Evolutionary conservation across 2,888 invertebrate species (phyloP).

Genomic region (Drosophila putrida): DNA sequence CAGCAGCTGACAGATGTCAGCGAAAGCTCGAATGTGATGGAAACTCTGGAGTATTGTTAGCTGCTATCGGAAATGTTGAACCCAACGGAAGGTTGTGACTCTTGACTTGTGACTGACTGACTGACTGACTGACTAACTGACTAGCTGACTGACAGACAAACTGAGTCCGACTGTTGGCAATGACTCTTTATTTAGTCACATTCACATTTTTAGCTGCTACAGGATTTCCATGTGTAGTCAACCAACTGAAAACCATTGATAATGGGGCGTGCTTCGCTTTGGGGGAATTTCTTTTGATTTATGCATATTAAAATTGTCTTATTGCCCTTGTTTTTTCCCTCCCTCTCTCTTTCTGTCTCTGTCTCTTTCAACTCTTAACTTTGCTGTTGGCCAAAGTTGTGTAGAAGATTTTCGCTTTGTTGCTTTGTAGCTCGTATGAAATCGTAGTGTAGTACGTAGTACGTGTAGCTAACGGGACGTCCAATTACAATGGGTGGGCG

Average conservation of each 20-base stretch:
- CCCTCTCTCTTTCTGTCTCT: background rate
- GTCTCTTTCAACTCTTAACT: constrained; percentile 11
- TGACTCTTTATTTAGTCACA: constrained; percentile 5
- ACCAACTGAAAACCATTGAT: constrained; percentile 28
- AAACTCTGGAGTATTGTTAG: constrained; percentile 47
- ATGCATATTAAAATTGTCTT: constrained; percentile 75
- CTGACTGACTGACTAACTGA: constrained; percentile 21
- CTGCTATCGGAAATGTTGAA: constrained; percentile 37
- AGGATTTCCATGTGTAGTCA: constrained; percentile 18
- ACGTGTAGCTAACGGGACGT: constrained; percentile 42
- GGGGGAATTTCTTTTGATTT: constrained; percentile 56
- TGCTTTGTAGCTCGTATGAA: constrained; percentile 26
- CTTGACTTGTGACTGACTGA: constrained; percentile 20
- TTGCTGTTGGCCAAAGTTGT: constrained; percentile 43
- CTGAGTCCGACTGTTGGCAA: constrained; percentile 4
- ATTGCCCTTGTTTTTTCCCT: constrained; percentile 33
- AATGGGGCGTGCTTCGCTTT: constrained; percentile 10
- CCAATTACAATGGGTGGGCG: constrained; percentile 66
- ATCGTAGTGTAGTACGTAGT: constrained; percentile 7
- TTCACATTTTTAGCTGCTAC: background rate
- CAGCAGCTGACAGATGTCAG: constrained; percentile 25
- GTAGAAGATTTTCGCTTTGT: constrained; percentile 48
- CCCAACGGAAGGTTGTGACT: constrained; percentile 49
- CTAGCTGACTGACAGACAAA: constrained; percentile 17
- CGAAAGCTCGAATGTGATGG: constrained; percentile 36